Evolutionary conservation across 2,888 invertebrate species (phyloP).

Genomic region (Trachelus troglodyta): DNA sequence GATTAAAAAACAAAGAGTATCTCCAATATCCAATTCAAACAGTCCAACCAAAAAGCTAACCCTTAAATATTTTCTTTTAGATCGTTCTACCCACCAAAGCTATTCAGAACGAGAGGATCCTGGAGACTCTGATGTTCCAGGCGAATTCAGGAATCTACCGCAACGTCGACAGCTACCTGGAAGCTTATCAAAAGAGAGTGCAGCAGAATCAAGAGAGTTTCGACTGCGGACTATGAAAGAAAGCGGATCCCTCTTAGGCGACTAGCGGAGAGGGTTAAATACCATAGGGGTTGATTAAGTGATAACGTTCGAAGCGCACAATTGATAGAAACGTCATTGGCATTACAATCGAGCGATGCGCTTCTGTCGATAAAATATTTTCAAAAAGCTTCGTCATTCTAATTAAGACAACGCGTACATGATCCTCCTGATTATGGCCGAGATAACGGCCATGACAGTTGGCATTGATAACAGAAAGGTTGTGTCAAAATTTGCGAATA

Average conservation of each 20-base stretch:
- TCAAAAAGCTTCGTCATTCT: background rate
- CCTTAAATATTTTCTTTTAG: constrained; percentile 57
- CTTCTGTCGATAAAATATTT: background rate
- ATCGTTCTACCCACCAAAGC: constrained; percentile 92
- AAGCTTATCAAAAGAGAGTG: constrained; percentile 87
- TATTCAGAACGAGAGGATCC: constrained; percentile 90
- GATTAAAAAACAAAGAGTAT: too few relatives aligned
- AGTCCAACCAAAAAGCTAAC: background rate
- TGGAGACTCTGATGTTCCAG: constrained; percentile 93
- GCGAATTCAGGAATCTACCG: constrained; percentile 94
- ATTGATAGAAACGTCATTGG: background rate
- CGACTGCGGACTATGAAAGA: constrained; percentile 76
- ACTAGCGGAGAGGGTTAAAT: background rate
- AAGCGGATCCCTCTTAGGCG: constrained; percentile 4
- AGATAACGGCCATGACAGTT: too few relatives aligned
- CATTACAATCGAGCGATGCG: background rate
- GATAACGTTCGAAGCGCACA: background rate
- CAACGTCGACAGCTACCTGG: constrained; percentile 87
- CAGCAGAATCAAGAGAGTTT: constrained; percentile 92
- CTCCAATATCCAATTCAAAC: background rate
- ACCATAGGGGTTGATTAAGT: background rate
- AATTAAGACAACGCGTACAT: too few relatives aligned
- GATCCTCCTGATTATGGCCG: too few relatives aligned
- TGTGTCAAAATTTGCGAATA: too few relatives aligned
- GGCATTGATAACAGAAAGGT: too few relatives aligned